Percentiles rank a stretch among this genome's conserved stretches.
phyloP scores from a whole-genome alignment of 2,888 invertebrate species.

The Sinotaia quadrata region DNA sequence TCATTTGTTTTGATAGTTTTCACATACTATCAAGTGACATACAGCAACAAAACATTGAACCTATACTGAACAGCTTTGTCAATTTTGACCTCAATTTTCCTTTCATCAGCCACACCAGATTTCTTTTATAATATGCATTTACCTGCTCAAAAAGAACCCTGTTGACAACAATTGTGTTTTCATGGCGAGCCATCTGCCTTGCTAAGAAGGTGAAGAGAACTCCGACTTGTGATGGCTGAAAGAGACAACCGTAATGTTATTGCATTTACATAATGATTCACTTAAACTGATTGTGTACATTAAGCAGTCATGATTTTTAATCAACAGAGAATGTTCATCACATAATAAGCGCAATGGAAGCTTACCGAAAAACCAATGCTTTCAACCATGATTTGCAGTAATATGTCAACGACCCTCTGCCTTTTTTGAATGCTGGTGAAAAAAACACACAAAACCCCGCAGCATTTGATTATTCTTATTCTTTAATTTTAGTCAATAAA shows the following conservation, averaged over 20 bases:
- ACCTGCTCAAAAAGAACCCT: slow-evolving; percentile 77
- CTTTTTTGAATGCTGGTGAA: slow-evolving; percentile 74
- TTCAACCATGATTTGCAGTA: slow-evolving; percentile 82
- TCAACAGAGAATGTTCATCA: neutral
- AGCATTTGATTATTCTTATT: too few relatives aligned
- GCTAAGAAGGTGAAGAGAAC: slow-evolving; percentile 80
- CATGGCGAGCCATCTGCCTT: slow-evolving; percentile 77
- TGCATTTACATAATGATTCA: neutral
- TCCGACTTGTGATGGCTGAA: slow-evolving; percentile 76
- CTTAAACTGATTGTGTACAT: neutral
- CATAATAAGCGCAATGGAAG: slow-evolving; percentile 9
- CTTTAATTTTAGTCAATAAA: too few relatives aligned
- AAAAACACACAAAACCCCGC: neutral
- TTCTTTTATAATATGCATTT: too few relatives aligned
- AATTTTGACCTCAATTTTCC: too few relatives aligned
- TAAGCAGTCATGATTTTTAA: neutral
- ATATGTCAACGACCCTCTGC: slow-evolving; percentile 84
- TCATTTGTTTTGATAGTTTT: too few relatives aligned
- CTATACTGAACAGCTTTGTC: too few relatives aligned
- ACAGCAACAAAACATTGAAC: too few relatives aligned
- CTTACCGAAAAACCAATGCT: slow-evolving; percentile 79
- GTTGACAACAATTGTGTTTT: slow-evolving; percentile 73
- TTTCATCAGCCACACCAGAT: too few relatives aligned
- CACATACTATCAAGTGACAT: too few relatives aligned
- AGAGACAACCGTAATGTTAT: neutral